Percentiles rank a stretch among this genome's conserved stretches.
Evolutionary conservation across 2,113 vertebrate species (phyloP).

Genomic region (Tauraco erythrolophus): DNA sequence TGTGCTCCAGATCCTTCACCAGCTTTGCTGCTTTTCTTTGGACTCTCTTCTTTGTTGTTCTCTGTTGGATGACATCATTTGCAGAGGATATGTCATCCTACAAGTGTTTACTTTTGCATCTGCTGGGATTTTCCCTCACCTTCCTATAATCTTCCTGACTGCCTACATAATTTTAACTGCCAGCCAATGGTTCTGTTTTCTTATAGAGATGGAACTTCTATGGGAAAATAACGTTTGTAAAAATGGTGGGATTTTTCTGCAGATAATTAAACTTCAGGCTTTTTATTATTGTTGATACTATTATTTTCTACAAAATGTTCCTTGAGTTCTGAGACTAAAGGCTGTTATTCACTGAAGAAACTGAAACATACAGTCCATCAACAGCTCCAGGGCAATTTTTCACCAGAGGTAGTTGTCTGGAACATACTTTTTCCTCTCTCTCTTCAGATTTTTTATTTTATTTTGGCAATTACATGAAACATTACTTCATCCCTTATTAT

Average conservation of each 20-base stretch:
- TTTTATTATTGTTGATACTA: not conserved
- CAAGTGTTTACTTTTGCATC: not conserved
- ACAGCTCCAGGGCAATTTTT: not conserved
- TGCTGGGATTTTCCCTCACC: not conserved
- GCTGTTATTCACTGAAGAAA: not conserved
- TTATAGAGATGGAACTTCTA: not conserved
- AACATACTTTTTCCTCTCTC: not conserved
- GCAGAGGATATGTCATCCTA: not conserved
- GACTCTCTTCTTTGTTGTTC: not conserved
- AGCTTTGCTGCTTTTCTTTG: not conserved
- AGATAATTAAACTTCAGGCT: not conserved
- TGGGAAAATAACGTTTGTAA: not conserved
- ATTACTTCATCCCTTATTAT: conserved; percentile 63
- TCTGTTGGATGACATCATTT: not conserved
- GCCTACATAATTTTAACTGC: not conserved
- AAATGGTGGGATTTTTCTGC: not conserved
- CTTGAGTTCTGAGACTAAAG: not conserved
- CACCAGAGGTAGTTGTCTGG: not conserved
- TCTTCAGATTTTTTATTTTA: conserved; percentile 58
- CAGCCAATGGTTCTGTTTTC: not conserved
- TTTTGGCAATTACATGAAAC: conserved; percentile 70
- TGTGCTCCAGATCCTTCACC: not conserved
- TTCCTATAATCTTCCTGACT: not conserved
- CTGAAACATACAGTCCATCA: not conserved
- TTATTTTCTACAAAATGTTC: not conserved